phyloP scores from a whole-genome alignment of 2,888 invertebrate species.

The Agrotis ipsilon region DNA sequence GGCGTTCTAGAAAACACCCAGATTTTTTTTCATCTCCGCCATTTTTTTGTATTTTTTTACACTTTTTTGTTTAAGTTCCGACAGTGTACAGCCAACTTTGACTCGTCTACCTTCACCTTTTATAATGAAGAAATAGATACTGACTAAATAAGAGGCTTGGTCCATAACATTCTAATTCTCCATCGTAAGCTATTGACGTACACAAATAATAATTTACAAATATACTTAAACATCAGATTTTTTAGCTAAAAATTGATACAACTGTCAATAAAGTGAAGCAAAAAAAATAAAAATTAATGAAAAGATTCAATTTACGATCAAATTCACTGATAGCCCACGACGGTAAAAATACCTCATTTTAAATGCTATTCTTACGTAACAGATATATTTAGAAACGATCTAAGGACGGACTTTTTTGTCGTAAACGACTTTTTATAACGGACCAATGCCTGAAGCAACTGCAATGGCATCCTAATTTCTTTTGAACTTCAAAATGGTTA shows the following conservation, averaged over 20 bases:
- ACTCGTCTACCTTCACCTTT: slow-evolving; percentile 58
- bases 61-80: slow-evolving; percentile 25
- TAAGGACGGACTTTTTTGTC: slow-evolving; percentile 54
- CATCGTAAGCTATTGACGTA: slow-evolving; percentile 44
- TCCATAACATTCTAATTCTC: slow-evolving; percentile 40
- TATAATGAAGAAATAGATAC: slow-evolving; percentile 52
- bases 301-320: slow-evolving; percentile 9
- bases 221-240: slow-evolving; percentile 23
- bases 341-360: slow-evolving; percentile 48
- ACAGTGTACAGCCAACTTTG: slow-evolving; percentile 50
- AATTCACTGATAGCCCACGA: slow-evolving; percentile 50
- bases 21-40: not conserved
- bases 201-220: slow-evolving; percentile 45
- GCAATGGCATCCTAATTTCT: slow-evolving; percentile 91
- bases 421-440: slow-evolving; percentile 35
- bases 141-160: slow-evolving; percentile 55
- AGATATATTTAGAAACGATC: slow-evolving; percentile 47
- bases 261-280: slow-evolving; percentile 32
- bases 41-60: slow-evolving; percentile 12
- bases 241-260: slow-evolving; percentile 24
- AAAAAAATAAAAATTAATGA: slow-evolving; percentile 29
- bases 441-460: slow-evolving; percentile 58
- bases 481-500: slow-evolving; percentile 95
- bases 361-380: slow-evolving; percentile 52
- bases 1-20: slow-evolving; percentile 27